Base-by-base conservation (phyloP, 1,140 invertebrate genomes). In the Pantala flavescens region DNA sequence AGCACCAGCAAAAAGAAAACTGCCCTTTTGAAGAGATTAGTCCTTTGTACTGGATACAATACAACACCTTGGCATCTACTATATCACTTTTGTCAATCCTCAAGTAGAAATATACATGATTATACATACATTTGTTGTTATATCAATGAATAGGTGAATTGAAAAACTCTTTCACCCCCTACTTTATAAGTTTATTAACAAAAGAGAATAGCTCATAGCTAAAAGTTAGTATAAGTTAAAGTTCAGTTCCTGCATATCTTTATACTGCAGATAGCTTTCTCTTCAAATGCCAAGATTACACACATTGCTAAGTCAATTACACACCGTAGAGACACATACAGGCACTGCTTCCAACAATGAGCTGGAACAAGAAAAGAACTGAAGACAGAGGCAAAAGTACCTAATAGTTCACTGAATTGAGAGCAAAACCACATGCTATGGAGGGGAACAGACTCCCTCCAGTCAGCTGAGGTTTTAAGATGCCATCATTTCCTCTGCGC, bases 181-280 rank as follows among this genome's bases (percentile, higher is more conserved):
- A 63, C 49, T 63, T 63, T 21, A 63, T 63, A 63, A 21, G 49
- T 63, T 63, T 63, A 63, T 63, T 63, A 63, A 63, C 49, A 63
- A 63, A 63, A 19, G 49, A 63, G 49, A 63, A 63, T 3, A 63
- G 49, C 49, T 63, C 49, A 63, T 63, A 63, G 49, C 49, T 63
- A 21, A 63, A 63, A 63, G 49, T 63, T 63, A 63, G 49, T 63
- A 63, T 63, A 63, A 63, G 49, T 63, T 63, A 63, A 21, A 63
- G 12, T 7, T 63, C 49, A 63, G 49, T 63, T 63, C 49, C n/a
- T 16, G 49, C 49, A 63, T 63, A 19, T 63, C 14, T 63, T 19
- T 63, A 7, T 63, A 63, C 49, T 63, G 49, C 3, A 12, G 12
- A 21, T 63, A 21, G n/a, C 49, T 63, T 63, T 36, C 9, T 63